Conservation (phyloP, 2,113 vertebrate genomes). For the Ochotona curzoniae region DNA sequence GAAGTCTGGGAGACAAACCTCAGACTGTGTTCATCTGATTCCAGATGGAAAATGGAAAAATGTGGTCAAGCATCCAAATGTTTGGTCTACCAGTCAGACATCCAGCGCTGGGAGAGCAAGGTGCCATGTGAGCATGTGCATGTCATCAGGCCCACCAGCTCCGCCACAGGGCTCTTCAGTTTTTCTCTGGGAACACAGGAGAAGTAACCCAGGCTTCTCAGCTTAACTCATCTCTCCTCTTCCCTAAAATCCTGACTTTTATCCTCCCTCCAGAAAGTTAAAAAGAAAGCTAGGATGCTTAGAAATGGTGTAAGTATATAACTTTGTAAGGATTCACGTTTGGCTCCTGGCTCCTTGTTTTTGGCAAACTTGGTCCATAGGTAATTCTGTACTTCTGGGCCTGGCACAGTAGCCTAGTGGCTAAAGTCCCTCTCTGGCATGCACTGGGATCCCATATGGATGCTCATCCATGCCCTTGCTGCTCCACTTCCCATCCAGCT, state of each 20-base stretch:
- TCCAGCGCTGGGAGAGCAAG: conserved; percentile 51
- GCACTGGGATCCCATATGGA: no score
- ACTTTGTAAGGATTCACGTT: conserved; percentile 53
- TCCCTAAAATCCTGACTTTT: conserved; percentile 35
- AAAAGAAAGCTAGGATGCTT: conserved; percentile 20
- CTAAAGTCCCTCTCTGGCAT: no score
- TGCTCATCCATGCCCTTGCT: no score
- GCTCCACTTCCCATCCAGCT: no score
- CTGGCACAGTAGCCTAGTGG: no score
- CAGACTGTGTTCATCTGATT: conserved; percentile 76
- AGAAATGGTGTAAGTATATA: conserved; percentile 40
- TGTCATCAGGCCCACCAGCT: conserved; percentile 50
- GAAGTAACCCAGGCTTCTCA: not conserved
- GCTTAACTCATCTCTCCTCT: conserved; percentile 14
- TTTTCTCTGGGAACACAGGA: conserved; percentile 23
- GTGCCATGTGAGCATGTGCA: conserved; percentile 23
- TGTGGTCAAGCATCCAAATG: conserved; percentile 63
- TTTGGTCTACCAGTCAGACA: conserved; percentile 72
- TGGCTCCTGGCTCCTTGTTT: conserved; percentile 35
- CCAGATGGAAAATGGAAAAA: conserved; percentile 77
- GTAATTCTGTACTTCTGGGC: conserved; percentile 46
- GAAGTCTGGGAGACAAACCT: conserved; percentile 70
- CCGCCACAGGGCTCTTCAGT: conserved; percentile 30
- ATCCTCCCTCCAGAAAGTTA: conserved; percentile 26
- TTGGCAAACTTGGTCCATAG: not conserved